phyloP scores from a whole-genome alignment of 2,797 vertebrate genomes.

The Chelon auratus region DNA sequence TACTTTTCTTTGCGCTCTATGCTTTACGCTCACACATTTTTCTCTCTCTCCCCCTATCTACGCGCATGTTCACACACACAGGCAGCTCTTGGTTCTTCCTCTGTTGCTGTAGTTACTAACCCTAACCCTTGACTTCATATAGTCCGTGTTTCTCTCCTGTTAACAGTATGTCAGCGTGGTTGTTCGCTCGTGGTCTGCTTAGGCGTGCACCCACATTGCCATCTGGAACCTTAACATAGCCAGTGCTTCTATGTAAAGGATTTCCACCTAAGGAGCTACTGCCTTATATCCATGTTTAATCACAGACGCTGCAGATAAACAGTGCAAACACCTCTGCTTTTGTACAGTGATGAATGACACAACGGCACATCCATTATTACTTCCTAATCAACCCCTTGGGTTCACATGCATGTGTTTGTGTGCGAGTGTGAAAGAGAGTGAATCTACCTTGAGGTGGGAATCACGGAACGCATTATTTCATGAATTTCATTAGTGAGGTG shows the following conservation, averaged over 20 bases:
- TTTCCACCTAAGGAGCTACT: constrained; percentile 20
- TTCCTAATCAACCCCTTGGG: constrained; percentile 70
- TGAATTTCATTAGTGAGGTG: constrained; percentile 79
- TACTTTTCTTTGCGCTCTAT: constrained; percentile 30
- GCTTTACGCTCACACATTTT: background rate
- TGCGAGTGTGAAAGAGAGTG: constrained; percentile 7
- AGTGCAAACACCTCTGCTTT: constrained; percentile 41
- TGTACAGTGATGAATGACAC: constrained; percentile 61
- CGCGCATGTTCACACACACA: constrained; percentile 11
- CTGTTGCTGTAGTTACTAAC: constrained; percentile 28
- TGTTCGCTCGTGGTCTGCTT: constrained; percentile 5
- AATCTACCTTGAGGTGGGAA: constrained; percentile 57
- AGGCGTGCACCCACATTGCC: background rate
- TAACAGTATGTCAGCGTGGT: background rate
- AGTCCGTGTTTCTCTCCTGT: constrained; percentile 1
- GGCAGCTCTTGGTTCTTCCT: background rate
- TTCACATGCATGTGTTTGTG: constrained; percentile 24
- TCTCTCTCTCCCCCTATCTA: no score
- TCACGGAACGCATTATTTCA: constrained; percentile 68
- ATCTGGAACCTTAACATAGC: constrained; percentile 12
- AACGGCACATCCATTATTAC: constrained; percentile 59
- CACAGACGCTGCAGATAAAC: constrained; percentile 50
- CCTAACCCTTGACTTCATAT: constrained; percentile 19
- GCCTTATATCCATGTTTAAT: constrained; percentile 60
- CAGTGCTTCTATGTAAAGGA: constrained; percentile 14